A percentile compares a stretch with the other conserved stretches of the same genome.
These are phyloP conservation scores for Telenomus remus DNA, from an alignment of 1,140 invertebrate genomes.

Conservation along the genomic window DNA sequence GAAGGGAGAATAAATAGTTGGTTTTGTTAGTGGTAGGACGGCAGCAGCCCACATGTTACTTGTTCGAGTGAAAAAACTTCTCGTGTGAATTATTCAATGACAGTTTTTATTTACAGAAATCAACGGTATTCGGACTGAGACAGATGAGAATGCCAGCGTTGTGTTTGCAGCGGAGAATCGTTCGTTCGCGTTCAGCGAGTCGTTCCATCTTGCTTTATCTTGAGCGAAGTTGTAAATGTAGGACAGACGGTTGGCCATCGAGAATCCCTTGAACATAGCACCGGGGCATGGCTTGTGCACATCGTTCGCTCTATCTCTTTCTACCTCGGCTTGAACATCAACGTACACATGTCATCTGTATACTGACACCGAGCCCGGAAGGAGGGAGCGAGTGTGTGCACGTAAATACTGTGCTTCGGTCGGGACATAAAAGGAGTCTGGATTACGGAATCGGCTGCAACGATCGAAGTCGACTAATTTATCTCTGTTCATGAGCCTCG, in stretches of 20 bases:
- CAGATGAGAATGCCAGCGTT: conserved; percentile 38
- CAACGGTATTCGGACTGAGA: conserved; percentile 61
- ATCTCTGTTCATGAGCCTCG: conserved; percentile 31
- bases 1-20: no score
- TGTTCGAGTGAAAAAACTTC: conserved; percentile 5
- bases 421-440: conserved; percentile 21
- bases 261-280: conserved; percentile 65
- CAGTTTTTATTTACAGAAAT: conserved; percentile 53
- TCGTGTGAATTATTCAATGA: conserved; percentile 2
- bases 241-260: conserved; percentile 59
- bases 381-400: conserved; percentile 40
- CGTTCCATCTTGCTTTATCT: conserved; percentile 36
- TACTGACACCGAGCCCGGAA: conserved; percentile 36
- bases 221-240: conserved; percentile 57
- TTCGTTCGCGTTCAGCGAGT: conserved; percentile 19
- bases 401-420: conserved; percentile 46
- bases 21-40: no score
- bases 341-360: conserved; percentile 60
- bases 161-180: no score
- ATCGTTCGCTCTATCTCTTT: conserved; percentile 29
- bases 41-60: no score
- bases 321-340: conserved; percentile 48
- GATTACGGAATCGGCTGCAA: conserved; percentile 20
- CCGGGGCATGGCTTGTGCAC: conserved; percentile 27
- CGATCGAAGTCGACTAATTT: conserved; percentile 43